phyloP scores from a whole-genome alignment of 2,797 vertebrate species.

The Melanotaenia trifasciata region DNA sequence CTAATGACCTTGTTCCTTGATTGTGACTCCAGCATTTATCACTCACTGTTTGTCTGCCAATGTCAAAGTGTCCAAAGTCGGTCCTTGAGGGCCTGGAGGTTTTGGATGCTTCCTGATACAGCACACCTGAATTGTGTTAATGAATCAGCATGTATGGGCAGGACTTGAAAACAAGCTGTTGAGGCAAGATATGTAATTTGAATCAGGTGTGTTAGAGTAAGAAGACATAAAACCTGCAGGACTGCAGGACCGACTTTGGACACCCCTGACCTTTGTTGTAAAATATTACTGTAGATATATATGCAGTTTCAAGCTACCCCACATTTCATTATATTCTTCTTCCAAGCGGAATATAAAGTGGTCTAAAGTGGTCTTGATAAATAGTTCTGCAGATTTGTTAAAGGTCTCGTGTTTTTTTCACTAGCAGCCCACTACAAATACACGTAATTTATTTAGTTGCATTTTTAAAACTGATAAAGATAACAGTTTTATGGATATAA shows the following conservation, averaged over 20 bases:
- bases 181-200: background rate
- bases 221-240: too few species aligned
- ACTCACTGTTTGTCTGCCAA: background rate
- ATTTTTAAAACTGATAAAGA: too few species aligned
- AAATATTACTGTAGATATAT: constrained; percentile 6
- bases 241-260: too few species aligned
- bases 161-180: background rate
- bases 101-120: background rate
- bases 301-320: background rate
- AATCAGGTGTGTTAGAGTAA: background rate
- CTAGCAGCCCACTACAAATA: too few species aligned
- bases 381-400: background rate
- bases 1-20: background rate
- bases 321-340: background rate
- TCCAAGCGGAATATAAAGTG: background rate
- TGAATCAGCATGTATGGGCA: background rate
- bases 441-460: too few species aligned
- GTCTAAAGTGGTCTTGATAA: background rate
- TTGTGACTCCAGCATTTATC: background rate
- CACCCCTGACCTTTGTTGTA: background rate
- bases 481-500: too few species aligned
- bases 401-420: background rate
- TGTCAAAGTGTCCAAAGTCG: background rate
- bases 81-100: background rate
- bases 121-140: background rate